Evolutionary conservation across 2,113 vertebrate species (phyloP).

Genomic region (Atlantisia rogersi): DNA sequence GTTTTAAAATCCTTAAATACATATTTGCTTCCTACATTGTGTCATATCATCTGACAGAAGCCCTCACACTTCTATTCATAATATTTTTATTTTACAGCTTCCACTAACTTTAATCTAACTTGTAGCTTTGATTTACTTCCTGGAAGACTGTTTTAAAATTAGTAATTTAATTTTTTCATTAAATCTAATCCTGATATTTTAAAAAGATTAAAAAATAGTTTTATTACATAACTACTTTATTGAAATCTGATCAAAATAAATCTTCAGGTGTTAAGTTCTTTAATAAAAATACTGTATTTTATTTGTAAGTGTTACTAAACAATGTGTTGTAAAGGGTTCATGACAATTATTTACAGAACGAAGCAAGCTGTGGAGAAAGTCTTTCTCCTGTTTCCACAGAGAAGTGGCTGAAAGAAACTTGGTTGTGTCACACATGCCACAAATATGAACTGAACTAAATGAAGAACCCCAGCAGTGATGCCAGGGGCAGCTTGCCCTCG

Average conservation of each 20-base stretch:
- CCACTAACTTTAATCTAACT: neutral
- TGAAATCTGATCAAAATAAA: neutral
- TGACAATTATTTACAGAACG: neutral
- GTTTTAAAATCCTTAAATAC: neutral
- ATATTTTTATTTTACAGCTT: neutral
- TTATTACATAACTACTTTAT: neutral
- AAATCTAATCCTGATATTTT: neutral
- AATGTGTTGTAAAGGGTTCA: neutral
- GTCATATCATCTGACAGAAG: neutral
- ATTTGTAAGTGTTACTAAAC: neutral
- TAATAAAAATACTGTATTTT: neutral
- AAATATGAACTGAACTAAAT: neutral
- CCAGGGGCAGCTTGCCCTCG: neutral
- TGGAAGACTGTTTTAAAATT: neutral
- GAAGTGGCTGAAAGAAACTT: neutral
- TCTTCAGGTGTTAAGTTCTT: neutral
- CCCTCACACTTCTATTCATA: neutral
- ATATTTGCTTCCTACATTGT: neutral
- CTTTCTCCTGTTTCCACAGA: neutral
- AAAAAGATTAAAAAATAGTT: neutral
- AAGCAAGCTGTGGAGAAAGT: neutral
- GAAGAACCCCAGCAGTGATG: neutral
- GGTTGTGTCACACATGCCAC: accelerated
- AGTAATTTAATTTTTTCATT: neutral
- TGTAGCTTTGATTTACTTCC: neutral